A percentile compares a stretch with the other conserved stretches of the same genome.
Evolutionary conservation across 1,140 invertebrate genomes (phyloP).

Genomic region (Solenopsis invicta): DNA sequence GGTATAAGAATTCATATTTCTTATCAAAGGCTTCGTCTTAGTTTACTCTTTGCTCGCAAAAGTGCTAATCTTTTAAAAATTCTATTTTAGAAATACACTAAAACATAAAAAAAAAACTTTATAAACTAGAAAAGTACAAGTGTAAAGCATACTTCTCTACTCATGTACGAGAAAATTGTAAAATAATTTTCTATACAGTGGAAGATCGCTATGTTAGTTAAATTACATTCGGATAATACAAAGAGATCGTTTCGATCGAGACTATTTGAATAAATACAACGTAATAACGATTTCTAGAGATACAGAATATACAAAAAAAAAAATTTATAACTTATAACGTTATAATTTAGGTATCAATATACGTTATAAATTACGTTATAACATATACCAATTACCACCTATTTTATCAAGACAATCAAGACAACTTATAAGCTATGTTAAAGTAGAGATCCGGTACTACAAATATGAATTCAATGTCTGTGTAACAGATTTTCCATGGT

Average conservation of each 20-base stretch:
- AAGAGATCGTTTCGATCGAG: not conserved
- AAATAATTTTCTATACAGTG: not conserved
- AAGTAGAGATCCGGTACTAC: constrained; percentile 38
- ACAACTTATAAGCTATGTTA: constrained; percentile 45
- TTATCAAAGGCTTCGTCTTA: constrained; percentile 52
- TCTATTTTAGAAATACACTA: not conserved
- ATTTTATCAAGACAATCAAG: constrained; percentile 36
- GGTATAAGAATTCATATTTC: constrained; percentile 22
- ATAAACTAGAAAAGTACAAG: not conserved
- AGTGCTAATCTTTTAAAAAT: constrained; percentile 21
- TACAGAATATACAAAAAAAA: constrained; percentile 1
- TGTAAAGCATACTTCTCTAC: constrained; percentile 1
- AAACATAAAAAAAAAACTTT: constrained; percentile 11
- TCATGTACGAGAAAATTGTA: not conserved
- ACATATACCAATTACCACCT: not conserved
- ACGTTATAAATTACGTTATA: too few relatives aligned
- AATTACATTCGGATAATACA: constrained; percentile 6
- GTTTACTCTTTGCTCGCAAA: not conserved
- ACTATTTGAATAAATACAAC: constrained; percentile 6
- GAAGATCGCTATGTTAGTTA: constrained; percentile 12
- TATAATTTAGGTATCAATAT: too few relatives aligned
- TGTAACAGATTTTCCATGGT: constrained; percentile 16
- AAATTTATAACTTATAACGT: not conserved
- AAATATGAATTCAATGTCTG: constrained; percentile 47
- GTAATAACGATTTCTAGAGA: not conserved